Evolutionary conservation across 2,113 vertebrate genomes (phyloP).

Genomic region (Paratilapia polleni): DNA sequence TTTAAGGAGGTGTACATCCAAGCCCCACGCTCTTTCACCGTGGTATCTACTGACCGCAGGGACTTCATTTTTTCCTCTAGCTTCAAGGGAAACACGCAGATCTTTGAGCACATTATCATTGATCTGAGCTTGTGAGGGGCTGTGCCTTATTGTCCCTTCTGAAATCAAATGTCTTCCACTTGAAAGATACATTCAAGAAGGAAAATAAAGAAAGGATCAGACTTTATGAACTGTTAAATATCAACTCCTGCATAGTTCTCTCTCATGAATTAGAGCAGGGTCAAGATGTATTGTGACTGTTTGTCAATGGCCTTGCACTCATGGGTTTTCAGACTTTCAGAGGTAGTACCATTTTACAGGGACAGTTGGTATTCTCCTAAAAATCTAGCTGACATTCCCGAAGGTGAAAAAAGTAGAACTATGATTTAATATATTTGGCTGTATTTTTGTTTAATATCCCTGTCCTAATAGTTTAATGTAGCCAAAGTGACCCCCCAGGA

Average conservation of each 20-base stretch:
- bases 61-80: conserved; percentile 98
- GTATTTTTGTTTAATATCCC: conserved; percentile 2
- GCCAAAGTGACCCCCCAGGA: background rate
- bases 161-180: conserved; percentile 65
- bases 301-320: conserved; percentile 31
- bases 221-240: conserved; percentile 34
- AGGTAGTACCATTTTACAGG: background rate
- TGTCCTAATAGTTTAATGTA: conserved; percentile 40
- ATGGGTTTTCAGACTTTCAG: conserved; percentile 2
- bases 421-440: conserved; percentile 1
- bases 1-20: conserved; percentile 98
- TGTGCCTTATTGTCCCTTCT: conserved; percentile 33
- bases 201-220: conserved; percentile 5
- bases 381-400: conserved; percentile 15
- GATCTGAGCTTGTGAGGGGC: conserved; percentile 92
- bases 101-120: conserved; percentile 93
- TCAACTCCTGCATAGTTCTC: conserved; percentile 15
- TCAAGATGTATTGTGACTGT: conserved; percentile 24
- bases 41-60: conserved; percentile 92
- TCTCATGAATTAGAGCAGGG: conserved; percentile 7
- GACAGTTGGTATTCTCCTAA: background rate
- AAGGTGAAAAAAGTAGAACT: background rate
- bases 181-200: conserved; percentile 26
- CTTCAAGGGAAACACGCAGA: conserved; percentile 97
- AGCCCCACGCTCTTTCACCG: conserved; percentile 94